phyloP scores from a whole-genome alignment of 2,797 vertebrate genomes.

The Alosa sapidissima region DNA sequence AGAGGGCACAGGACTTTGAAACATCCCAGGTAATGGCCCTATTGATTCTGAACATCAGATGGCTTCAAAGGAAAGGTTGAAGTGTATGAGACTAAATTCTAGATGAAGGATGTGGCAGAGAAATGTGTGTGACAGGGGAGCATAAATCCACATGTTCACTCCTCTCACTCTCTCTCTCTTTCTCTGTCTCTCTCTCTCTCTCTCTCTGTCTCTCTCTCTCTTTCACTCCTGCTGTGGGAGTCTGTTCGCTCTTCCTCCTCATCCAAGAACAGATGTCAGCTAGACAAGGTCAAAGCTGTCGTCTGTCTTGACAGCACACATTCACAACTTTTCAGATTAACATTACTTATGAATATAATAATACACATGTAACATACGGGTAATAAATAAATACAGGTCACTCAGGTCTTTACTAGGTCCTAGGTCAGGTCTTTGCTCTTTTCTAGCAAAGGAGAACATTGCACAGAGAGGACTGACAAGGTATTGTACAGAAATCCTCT shows the following conservation, averaged over 20 bases:
- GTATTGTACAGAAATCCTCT: neutral
- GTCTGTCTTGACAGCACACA: conserved; percentile 19
- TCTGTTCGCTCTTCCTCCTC: neutral
- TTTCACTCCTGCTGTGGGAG: neutral
- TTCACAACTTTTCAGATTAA: neutral
- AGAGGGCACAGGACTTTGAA: neutral
- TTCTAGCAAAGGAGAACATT: neutral
- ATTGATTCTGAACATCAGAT: conserved; percentile 61
- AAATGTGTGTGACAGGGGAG: conserved; percentile 54
- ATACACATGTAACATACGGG: too few relatives aligned
- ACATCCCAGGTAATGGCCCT: conserved; percentile 51
- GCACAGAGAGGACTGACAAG: neutral
- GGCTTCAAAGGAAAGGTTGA: conserved; percentile 31
- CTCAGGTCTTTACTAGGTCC: too few relatives aligned
- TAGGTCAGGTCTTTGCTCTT: neutral
- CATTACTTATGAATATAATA: neutral
- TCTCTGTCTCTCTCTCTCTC: neutral
- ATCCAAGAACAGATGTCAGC: conserved; percentile 29
- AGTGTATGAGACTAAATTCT: conserved; percentile 33
- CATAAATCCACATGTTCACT: conserved; percentile 55
- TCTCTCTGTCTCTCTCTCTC: neutral
- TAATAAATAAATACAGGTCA: too few relatives aligned
- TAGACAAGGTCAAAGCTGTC: conserved; percentile 53
- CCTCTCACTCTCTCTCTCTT: neutral
- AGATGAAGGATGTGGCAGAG: conserved; percentile 56